Evolutionary conservation across 1,140 invertebrate genomes (phyloP).

Genomic region (Drosophila pseudoananassae): DNA sequence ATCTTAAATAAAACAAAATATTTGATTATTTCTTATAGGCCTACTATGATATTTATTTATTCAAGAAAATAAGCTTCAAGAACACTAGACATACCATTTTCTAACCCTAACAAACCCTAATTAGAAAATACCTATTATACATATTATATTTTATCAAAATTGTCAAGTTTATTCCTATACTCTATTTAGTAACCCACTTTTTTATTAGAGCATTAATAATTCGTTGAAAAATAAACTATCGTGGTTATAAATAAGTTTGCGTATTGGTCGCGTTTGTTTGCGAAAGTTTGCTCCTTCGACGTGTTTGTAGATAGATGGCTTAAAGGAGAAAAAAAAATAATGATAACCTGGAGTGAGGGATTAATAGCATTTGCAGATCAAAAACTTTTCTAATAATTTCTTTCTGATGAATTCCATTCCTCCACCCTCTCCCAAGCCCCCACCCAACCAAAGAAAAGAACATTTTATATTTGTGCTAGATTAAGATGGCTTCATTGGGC

Average conservation of each 20-base stretch:
- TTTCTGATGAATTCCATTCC: constrained; percentile 47
- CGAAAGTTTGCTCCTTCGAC: constrained; percentile 72
- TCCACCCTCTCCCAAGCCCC: neutral
- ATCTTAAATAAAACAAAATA: neutral
- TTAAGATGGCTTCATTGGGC: neutral
- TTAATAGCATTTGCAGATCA: constrained; percentile 35
- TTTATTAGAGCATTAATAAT: neutral
- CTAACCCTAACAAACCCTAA: no score
- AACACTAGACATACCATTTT: no score
- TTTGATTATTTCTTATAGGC: neutral
- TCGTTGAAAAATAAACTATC: neutral
- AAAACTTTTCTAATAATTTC: constrained; percentile 74
- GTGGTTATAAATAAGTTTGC: constrained; percentile 72
- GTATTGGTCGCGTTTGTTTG: constrained; percentile 61
- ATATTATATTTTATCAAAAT: no score
- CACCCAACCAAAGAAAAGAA: neutral
- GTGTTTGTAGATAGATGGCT: constrained; percentile 41
- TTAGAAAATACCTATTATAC: no score
- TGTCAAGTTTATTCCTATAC: no score
- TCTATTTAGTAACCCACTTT: neutral
- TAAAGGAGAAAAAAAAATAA: neutral
- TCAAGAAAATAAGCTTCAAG: no score
- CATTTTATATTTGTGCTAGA: neutral
- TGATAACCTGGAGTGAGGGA: constrained; percentile 5
- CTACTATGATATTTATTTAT: no score